These are phyloP conservation scores for Rutilus rutilus DNA, from an alignment of 2,113 vertebrate genomes.

Conservation along the genomic window DNA sequence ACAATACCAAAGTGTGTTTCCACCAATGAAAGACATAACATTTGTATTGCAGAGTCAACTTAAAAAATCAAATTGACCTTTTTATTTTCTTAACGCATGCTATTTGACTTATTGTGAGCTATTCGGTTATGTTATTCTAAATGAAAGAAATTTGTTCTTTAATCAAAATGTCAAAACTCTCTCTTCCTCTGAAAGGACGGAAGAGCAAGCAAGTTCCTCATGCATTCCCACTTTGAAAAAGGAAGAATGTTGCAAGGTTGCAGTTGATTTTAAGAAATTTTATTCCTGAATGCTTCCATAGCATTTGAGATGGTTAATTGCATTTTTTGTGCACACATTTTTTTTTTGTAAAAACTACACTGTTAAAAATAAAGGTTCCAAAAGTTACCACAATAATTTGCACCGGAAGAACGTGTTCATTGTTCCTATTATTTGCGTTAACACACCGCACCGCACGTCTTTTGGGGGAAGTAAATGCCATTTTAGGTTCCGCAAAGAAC, in stretches of 20 bases:
- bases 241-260: background rate
- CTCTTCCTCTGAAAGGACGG: background rate
- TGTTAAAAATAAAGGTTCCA: background rate
- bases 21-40: background rate
- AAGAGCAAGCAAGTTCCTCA: background rate
- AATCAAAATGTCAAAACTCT: background rate
- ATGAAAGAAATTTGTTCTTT: background rate
- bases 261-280: background rate
- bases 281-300: background rate
- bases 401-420: too few relatives aligned
- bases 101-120: background rate
- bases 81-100: background rate
- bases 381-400: too few relatives aligned
- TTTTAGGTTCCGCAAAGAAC: too few relatives aligned
- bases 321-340: too few relatives aligned
- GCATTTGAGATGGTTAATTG: too few relatives aligned
- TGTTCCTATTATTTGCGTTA: too few relatives aligned
- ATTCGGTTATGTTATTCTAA: background rate
- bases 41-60: background rate
- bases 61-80: background rate
- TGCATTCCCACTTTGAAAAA: background rate
- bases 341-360: background rate
- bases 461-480: too few relatives aligned
- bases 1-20: background rate
- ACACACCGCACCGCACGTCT: too few relatives aligned